Conservation (phyloP, 2,797 vertebrate species). For the Benthosema pterotum region DNA sequence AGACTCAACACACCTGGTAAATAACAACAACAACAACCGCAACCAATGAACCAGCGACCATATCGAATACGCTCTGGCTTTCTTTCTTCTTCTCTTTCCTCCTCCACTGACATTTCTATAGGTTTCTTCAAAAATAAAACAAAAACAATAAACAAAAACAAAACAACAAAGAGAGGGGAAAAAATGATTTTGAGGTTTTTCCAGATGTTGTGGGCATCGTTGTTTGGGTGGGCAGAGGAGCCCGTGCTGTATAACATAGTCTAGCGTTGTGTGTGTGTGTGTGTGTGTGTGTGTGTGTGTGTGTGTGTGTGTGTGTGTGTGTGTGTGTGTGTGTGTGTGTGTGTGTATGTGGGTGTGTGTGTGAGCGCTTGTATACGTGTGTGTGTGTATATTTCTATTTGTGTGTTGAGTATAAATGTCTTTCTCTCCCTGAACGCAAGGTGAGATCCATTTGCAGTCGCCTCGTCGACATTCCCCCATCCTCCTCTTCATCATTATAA, state of each 20-base stretch:
- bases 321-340: conserved; percentile 36
- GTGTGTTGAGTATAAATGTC: conserved; percentile 52
- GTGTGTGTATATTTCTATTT: conserved; percentile 6
- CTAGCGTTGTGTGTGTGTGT: conserved; percentile 60
- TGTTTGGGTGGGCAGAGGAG: conserved; percentile 53
- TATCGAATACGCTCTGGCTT: conserved; percentile 49
- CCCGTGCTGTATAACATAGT: conserved; percentile 60
- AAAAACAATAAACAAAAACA: conserved; percentile 48
- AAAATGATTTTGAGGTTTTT: conserved; percentile 77
- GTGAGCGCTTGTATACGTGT: conserved; percentile 8
- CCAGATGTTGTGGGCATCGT: conserved; percentile 68
- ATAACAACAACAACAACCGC: conserved; percentile 88
- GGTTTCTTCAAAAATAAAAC: conserved; percentile 79
- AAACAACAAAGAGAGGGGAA: conserved; percentile 40
- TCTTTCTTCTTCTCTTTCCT: conserved; percentile 27
- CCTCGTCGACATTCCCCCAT: conserved; percentile 45
- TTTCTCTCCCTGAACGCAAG: conserved; percentile 71
- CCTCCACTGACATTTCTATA: conserved; percentile 68
- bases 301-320: conserved; percentile 44
- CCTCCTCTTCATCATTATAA: conserved; percentile 19
- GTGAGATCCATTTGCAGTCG: conserved; percentile 59
- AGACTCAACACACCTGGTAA: conserved; percentile 78
- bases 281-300: conserved; percentile 22
- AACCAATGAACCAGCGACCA: conserved; percentile 79
- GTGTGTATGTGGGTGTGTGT: conserved; percentile 10